Base-by-base conservation (phyloP, 2,797 vertebrate genomes). In the Zalophus californianus region DNA sequence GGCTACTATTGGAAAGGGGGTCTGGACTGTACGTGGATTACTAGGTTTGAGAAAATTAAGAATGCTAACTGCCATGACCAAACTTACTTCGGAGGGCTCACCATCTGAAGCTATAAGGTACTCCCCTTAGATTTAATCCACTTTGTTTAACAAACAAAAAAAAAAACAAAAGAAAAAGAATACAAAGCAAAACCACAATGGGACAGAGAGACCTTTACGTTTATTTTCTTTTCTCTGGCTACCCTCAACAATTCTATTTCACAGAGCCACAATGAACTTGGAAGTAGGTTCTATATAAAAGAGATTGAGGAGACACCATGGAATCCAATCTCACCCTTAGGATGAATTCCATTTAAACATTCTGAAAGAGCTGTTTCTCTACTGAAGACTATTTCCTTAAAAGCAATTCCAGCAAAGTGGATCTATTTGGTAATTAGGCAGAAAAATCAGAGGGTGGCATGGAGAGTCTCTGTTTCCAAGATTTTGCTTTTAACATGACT, bases 401-500 rank as follows among this genome's bases (percentile, higher is more conserved):
- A 93, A 97, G 73, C 48, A 94, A 84, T 96, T 90, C 44, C 25
- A 73, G 79, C 52, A 72, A 96, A 92, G 79, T 79, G 32, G 54
- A 94, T 89, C 44, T 88, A 92, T 86, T 91, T 92, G 56, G 87
- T 92, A 95, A 97, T 97, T 90, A 96, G 83, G 68, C 52, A 97
- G 90, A 97, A 95, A 68, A 56, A 90, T 35, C 82, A 95, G 52
- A 93, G 15, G 27, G 52, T 21, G 13, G 52, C 1, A 4, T 89
- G 16, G 27, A 21, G 52, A 94, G 38, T 96, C 83, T 89, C 68
- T 97, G 44, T 85, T 86, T 68, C 94, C n/a, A 90, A 96, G 77
- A 92, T 94, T 96, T 92, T 94, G 66, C 70, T 97, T 96, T 97
- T 93, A 97, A 96, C 68, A 93, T 58, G 78, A 96, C 92, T 94